A percentile compares a stretch with the other conserved stretches of the same genome.
Evolutionary conservation across 2,113 vertebrate species (phyloP).

Genomic region (Scartelaos histophorus): DNA sequence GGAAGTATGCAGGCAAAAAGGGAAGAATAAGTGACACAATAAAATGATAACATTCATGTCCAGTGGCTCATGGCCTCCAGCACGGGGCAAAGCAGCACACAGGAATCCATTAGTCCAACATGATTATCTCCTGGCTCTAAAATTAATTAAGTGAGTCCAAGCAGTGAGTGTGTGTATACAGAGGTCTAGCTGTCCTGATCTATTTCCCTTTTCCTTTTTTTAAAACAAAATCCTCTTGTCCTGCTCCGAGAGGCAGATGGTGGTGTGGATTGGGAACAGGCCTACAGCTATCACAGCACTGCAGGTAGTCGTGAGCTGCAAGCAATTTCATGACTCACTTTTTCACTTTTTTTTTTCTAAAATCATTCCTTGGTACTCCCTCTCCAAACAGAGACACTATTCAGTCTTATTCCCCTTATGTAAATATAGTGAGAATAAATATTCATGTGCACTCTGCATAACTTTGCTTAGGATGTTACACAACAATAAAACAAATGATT

Average conservation of each 20-base stretch:
- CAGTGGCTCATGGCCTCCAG: slow-evolving; percentile 56
- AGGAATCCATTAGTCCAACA: slow-evolving; percentile 78
- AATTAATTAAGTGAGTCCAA: slow-evolving; percentile 75
- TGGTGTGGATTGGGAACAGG: slow-evolving; percentile 40
- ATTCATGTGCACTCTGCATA: background rate
- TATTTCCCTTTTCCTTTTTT: slow-evolving; percentile 18
- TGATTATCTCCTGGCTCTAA: slow-evolving; percentile 76
- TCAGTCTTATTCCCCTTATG: slow-evolving; percentile 11
- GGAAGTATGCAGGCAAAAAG: slow-evolving; percentile 36
- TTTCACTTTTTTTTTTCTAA: slow-evolving; percentile 25
- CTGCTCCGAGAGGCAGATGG: slow-evolving; percentile 55
- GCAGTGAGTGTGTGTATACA: slow-evolving; percentile 35
- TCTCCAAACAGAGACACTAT: background rate
- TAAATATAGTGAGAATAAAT: background rate
- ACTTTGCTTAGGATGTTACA: background rate
- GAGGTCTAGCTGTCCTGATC: slow-evolving; percentile 55
- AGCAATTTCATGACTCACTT: slow-evolving; percentile 38
- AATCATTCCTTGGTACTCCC: slow-evolving; percentile 14
- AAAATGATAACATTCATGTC: slow-evolving; percentile 65
- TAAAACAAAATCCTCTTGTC: slow-evolving; percentile 59
- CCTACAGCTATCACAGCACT: slow-evolving; percentile 31
- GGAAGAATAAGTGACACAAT: slow-evolving; percentile 53
- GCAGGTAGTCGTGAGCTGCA: slow-evolving; percentile 14
- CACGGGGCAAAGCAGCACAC: slow-evolving; percentile 60
- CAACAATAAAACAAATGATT: background rate